Base-by-base conservation (phyloP, 2,797 vertebrate genomes). In the Rhyacichthys aspro region DNA sequence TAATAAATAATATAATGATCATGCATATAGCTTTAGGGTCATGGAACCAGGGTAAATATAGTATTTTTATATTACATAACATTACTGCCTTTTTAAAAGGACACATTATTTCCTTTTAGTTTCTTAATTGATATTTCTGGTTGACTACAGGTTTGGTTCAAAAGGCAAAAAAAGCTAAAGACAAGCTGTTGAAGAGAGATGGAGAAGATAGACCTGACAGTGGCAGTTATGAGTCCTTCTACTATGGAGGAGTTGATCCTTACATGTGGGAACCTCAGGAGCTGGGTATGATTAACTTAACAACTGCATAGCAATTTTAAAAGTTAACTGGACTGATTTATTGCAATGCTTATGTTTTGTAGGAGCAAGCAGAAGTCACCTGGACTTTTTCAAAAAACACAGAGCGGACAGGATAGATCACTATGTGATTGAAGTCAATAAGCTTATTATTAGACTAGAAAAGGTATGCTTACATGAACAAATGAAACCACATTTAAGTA, bases 221-320 rank as follows among this genome's bases (percentile, higher is more conserved):
- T 0, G 94, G 92, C 45, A 91, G 88, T 64, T 97, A 97, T 0
- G 97, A 98, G 62, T 96, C 95, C 1, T 98, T 96, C 86, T 96
- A 94, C 85, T 96, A 96, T 47, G 97, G 96, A 11, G 98, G 97
- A 63, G 93, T 98, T 23, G 97, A 99, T 80, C 96, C 96, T 0
- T 97, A 94, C 67, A 97, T 99, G 96, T 99, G 98, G 98, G 98
- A 99, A 70, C 96, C 96, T 47, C 97, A 99, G 82, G 98, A 99
- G 82, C 90, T 98, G 54, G 97, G 98, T 99, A 83, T 92, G 93
- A 62, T 7, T 56, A 55, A 9, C 38, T n/a, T n/a, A 14, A 37
- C 48, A 52, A 37, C 15, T 50, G 15, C 15, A 34, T 17, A 33
- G 18, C 7, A 52, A 11, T 38, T 16, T 17, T 36, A 11, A 52